Percentiles rank a stretch among this genome's conserved stretches.
Conservation (phyloP, 2,797 vertebrate species). For the Urosaurus nigricauda region DNA sequence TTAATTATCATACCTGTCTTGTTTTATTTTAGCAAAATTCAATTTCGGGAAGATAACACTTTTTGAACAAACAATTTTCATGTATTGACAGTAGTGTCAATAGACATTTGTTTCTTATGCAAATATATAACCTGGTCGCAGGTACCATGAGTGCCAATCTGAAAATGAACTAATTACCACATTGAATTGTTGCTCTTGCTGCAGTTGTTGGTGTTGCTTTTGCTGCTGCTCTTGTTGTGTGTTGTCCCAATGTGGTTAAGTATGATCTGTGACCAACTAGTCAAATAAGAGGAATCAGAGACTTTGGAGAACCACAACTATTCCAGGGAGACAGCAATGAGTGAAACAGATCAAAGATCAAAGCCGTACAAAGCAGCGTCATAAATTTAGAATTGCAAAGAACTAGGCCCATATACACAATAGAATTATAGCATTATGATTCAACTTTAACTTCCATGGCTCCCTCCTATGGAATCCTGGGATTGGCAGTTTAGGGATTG, state of each 20-base stretch:
- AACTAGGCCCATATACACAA: no score
- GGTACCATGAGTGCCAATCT: not conserved
- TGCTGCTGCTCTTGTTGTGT: not conserved
- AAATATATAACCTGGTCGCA: not conserved
- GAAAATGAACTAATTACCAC: not conserved
- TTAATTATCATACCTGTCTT: conserved; percentile 71
- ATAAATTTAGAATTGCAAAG: no score
- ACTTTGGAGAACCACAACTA: no score
- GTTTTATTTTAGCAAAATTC: conserved; percentile 73
- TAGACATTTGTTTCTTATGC: conserved; percentile 16
- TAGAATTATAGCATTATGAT: no score
- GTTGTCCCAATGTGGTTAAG: not conserved
- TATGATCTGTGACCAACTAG: not conserved
- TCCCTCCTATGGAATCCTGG: no score
- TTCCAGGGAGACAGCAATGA: no score
- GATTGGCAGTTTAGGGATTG: no score
- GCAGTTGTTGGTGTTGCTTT: not conserved
- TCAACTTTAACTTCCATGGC: no score
- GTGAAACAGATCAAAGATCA: no score
- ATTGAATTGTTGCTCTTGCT: not conserved
- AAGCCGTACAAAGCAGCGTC: no score
- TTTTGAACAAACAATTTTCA: conserved; percentile 59
- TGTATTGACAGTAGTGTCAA: conserved; percentile 48
- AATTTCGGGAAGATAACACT: conserved; percentile 58
- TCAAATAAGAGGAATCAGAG: no score